Evolutionary conservation across 2,888 invertebrate species (phyloP).

Genomic region (Harpagoxenus sublaevis): DNA sequence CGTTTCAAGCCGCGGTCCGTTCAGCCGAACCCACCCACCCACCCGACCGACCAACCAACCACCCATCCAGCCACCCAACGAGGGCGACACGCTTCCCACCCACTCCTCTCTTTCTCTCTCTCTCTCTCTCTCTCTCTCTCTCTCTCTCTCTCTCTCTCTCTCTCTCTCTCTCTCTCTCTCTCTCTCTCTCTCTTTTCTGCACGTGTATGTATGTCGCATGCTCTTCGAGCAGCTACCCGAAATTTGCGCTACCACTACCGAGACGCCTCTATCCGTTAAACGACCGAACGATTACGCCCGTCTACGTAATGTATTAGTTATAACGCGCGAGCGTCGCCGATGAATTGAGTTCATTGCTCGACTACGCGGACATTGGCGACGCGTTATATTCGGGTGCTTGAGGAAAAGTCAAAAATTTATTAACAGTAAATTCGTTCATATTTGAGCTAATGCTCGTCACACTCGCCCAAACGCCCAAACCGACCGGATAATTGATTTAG

Average conservation of each 20-base stretch:
- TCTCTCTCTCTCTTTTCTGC: slow-evolving; percentile 34
- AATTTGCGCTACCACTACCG: slow-evolving; percentile 19
- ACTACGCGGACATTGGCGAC: slow-evolving; percentile 14
- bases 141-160: slow-evolving; percentile 33
- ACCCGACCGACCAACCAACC: slow-evolving; percentile 49
- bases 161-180: slow-evolving; percentile 39
- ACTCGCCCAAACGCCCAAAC: slow-evolving; percentile 15
- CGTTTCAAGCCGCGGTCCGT: slow-evolving; percentile 59
- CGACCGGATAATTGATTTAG: slow-evolving; percentile 71
- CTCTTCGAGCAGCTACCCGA: slow-evolving; percentile 41
- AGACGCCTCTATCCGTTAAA: slow-evolving; percentile 72
- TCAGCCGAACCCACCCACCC: slow-evolving; percentile 56
- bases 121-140: slow-evolving; percentile 36
- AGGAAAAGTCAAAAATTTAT: slow-evolving; percentile 31
- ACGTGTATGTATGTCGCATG: neutral
- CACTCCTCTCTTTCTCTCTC: slow-evolving; percentile 46
- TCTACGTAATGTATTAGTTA: slow-evolving; percentile 73
- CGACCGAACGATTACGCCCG: slow-evolving; percentile 74
- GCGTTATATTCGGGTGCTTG: neutral
- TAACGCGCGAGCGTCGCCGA: slow-evolving; percentile 46
- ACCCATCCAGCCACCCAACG: slow-evolving; percentile 54
- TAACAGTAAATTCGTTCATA: slow-evolving; percentile 34
- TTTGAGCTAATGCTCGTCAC: slow-evolving; percentile 35
- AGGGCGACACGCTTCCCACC: slow-evolving; percentile 54
- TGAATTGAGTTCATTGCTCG: slow-evolving; percentile 37